Evolutionary conservation across 2,797 vertebrate species (phyloP).

Genomic region (Oophaga sylvatica): DNA sequence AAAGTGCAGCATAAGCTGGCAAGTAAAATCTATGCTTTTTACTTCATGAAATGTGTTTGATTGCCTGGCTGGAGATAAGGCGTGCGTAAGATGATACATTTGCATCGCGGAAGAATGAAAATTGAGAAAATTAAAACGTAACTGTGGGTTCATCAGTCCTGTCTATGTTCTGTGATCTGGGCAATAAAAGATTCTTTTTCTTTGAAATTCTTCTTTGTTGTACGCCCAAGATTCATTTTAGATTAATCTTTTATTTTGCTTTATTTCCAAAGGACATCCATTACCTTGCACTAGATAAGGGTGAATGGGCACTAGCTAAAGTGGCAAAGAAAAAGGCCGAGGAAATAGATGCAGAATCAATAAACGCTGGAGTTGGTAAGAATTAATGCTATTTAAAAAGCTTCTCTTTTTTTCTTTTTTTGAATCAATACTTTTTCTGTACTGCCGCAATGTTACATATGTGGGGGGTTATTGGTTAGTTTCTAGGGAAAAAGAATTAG

Average conservation of each 20-base stretch:
- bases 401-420: conserved; percentile 70
- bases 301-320: conserved; percentile 92
- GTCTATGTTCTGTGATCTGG: conserved; percentile 73
- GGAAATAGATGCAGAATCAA: conserved; percentile 86
- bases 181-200: conserved; percentile 70
- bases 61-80: conserved; percentile 59
- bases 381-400: conserved; percentile 70
- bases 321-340: conserved; percentile 93
- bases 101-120: conserved; percentile 65
- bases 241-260: conserved; percentile 90
- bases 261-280: conserved; percentile 98
- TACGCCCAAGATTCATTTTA: conserved; percentile 80
- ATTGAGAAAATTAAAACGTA: conserved; percentile 71
- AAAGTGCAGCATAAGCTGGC: conserved; percentile 59
- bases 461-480: conserved; percentile 65
- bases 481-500: conserved; percentile 61
- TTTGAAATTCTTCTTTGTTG: conserved; percentile 76
- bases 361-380: conserved; percentile 84
- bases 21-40: conserved; percentile 58
- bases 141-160: conserved; percentile 67
- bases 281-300: conserved; percentile 95
- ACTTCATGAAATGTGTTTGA: conserved; percentile 55
- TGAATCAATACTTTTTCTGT: conserved; percentile 73
- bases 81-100: conserved; percentile 66
- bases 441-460: conserved; percentile 69